Base-by-base conservation (phyloP, 2,888 invertebrate genomes). In the Drosophila eohydei region DNA sequence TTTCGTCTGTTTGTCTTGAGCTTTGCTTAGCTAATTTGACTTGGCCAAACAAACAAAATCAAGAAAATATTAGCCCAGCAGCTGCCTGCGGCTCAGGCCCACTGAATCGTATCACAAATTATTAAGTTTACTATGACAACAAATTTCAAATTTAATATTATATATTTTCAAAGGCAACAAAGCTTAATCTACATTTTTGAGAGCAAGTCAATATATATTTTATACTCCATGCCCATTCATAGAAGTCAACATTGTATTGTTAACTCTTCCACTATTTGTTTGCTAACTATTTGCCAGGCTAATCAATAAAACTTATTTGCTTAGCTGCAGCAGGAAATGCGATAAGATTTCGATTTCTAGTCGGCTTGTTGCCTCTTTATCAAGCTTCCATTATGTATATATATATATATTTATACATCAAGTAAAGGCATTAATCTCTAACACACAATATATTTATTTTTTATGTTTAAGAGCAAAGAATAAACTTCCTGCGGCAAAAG, bases 271-370 rank as follows among this genome's bases (percentile, higher is more conserved):
- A 48, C 30, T 30, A 48, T 57, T 41, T 40, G 12, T 28, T 46
- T 38, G 34, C 34, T 59, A 12, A 60, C 61, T 66, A 76, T 69
- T 69, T 36, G 40, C 43, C 44, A 28, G 51, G 34, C 51, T 54
- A 70, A 66, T 36, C 64, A 43, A 58, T 55, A 54, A 28, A 55
- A 50, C 14, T 43, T 74, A 58, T 81, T 85, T 71, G 68, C 58
- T 65, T 78, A 83, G 80, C 83, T 83, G 86, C 61, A 46, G 30
- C 52, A 67, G 64, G 58, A 63, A 71, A 64, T 48, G 51, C 32
- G 52, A 85, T 85, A 85, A 82, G 69, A 69, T 67, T 60, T 50
- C 46, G 38, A 61, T 69, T 52, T 60, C 12, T 48, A 26, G 28
- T 32, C 34, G 34, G 8, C 52, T 55, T 55, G 38, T 43, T 56